Evolutionary conservation across 2,888 invertebrate genomes (phyloP).

Genomic region (Scrobipalpa costella): DNA sequence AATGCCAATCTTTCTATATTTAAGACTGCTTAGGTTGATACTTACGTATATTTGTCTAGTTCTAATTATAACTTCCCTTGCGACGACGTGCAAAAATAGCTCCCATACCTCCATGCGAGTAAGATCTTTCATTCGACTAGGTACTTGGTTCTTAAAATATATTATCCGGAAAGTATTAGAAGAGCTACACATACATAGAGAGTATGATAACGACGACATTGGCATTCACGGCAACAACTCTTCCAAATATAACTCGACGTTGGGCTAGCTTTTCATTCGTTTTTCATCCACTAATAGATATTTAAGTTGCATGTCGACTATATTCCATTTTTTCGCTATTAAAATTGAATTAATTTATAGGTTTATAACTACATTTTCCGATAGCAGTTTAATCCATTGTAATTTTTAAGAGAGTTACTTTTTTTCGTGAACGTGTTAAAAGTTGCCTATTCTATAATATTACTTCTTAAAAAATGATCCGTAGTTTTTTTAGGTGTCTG

Average conservation of each 20-base stretch:
- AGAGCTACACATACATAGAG: neutral
- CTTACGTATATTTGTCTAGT: constrained; percentile 57
- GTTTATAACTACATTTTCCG: no score
- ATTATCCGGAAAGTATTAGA: constrained; percentile 3
- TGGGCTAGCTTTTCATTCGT: neutral
- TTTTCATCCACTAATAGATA: neutral
- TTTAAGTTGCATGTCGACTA: neutral
- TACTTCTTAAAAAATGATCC: no score
- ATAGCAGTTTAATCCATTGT: no score
- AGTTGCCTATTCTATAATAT: no score
- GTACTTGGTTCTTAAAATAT: constrained; percentile 11
- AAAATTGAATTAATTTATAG: no score
- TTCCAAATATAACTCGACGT: neutral
- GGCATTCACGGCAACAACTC: neutral
- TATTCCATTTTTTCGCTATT: no score
- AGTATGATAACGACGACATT: neutral
- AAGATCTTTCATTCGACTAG: constrained; percentile 14
- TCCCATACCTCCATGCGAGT: constrained; percentile 37
- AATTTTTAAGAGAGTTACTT: no score
- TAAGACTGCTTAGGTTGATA: constrained; percentile 51
- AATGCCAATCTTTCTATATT: constrained; percentile 44
- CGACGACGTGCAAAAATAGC: constrained; percentile 57
- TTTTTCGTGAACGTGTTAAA: no score
- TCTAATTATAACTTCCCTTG: constrained; percentile 61
- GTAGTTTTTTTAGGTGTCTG: no score